A percentile compares a stretch with the other conserved stretches of the same genome.
Evolutionary conservation across 2,113 vertebrate genomes (phyloP).

Genomic region (Labrus mixtus): DNA sequence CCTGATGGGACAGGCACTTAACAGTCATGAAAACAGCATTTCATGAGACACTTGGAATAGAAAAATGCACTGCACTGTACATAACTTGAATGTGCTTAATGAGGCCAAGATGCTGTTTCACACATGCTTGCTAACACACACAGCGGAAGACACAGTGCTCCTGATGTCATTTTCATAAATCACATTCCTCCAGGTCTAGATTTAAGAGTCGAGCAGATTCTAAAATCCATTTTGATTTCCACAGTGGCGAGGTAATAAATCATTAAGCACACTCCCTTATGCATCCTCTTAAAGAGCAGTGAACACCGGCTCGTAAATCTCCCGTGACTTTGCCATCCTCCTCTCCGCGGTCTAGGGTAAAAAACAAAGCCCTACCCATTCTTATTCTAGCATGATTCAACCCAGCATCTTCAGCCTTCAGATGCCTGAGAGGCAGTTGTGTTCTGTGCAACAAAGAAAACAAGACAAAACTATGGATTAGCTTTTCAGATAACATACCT

Average conservation of each 20-base stretch:
- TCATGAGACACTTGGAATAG: constrained; percentile 29
- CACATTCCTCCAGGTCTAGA: constrained; percentile 69
- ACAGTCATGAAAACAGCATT: constrained; percentile 29
- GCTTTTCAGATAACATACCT: constrained; percentile 31
- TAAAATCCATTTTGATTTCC: constrained; percentile 83
- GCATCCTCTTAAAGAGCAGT: constrained; percentile 73
- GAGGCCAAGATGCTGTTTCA: constrained; percentile 67
- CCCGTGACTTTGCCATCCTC: constrained; percentile 62
- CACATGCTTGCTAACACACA: constrained; percentile 60
- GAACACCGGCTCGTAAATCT: constrained; percentile 71
- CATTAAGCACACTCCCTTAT: constrained; percentile 70
- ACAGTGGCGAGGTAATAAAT: constrained; percentile 75
- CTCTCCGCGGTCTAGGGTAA: constrained; percentile 31
- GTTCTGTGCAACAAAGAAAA: constrained; percentile 26
- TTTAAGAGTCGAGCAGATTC: constrained; percentile 76
- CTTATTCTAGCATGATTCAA: constrained; percentile 20
- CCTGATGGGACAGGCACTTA: constrained; percentile 34
- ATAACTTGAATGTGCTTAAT: constrained; percentile 64
- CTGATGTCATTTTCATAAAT: constrained; percentile 76
- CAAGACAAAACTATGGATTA: constrained; percentile 27
- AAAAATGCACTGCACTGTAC: constrained; percentile 41
- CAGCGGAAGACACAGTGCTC: constrained; percentile 43
- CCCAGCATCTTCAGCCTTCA: constrained; percentile 36
- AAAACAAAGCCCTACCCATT: constrained; percentile 41
- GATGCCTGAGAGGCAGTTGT: constrained; percentile 45